Evolutionary conservation across 2,797 vertebrate species (phyloP).

Genomic region (Labeo calbasu): DNA sequence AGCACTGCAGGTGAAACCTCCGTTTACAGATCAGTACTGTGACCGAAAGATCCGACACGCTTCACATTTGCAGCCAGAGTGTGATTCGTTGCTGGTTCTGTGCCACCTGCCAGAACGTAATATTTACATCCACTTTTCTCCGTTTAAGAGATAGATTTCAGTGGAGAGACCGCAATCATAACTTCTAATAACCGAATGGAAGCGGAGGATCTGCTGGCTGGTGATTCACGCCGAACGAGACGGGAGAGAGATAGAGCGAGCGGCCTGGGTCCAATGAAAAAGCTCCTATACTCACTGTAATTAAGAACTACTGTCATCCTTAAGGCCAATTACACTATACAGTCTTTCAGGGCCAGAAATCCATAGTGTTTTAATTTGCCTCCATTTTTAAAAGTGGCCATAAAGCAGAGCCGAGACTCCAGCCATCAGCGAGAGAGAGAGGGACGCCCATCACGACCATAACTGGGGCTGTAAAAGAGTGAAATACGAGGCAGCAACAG

Average conservation of each 20-base stretch:
- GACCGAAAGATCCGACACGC: constrained; percentile 8
- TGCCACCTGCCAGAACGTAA: constrained; percentile 47
- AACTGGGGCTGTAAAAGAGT: constrained; percentile 62
- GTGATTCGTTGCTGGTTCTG: constrained; percentile 31
- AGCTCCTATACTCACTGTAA: constrained; percentile 53
- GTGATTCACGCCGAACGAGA: constrained; percentile 24
- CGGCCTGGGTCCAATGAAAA: constrained; percentile 40
- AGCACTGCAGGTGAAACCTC: constrained; percentile 28
- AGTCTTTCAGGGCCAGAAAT: constrained; percentile 59
- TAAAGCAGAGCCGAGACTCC: constrained; percentile 55
- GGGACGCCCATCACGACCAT: constrained; percentile 50
- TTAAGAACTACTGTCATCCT: constrained; percentile 64
- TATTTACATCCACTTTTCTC: constrained; percentile 41
- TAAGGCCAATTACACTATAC: constrained; percentile 63
- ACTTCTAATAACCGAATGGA: constrained; percentile 44
- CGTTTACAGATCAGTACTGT: constrained; percentile 25
- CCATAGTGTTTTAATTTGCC: constrained; percentile 66
- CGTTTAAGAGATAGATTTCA: constrained; percentile 54
- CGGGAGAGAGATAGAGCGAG: constrained; percentile 23
- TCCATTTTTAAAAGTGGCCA: constrained; percentile 59
- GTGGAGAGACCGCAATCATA: constrained; percentile 40
- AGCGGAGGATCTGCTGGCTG: constrained; percentile 35
- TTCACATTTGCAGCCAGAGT: constrained; percentile 27
- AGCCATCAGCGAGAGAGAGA: constrained; percentile 39
- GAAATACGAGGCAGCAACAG: constrained; percentile 71